A percentile compares a stretch with the other conserved stretches of the same genome.
These are phyloP conservation scores for Elephantulus edwardii DNA, from an alignment of 2,113 vertebrate genomes.

Conservation along the genomic window DNA sequence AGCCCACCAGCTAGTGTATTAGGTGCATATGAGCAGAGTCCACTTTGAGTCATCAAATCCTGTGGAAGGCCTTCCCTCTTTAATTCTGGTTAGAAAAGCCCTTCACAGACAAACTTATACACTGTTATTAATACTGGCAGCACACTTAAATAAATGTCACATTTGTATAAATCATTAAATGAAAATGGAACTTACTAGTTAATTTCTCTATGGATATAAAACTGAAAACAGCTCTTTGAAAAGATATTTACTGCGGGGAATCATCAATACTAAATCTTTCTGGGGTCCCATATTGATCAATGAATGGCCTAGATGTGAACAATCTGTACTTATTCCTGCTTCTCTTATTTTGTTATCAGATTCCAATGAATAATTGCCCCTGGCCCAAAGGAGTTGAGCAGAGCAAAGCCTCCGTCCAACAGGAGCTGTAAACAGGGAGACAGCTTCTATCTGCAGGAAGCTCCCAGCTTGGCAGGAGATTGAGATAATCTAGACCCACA, in stretches of 20 bases:
- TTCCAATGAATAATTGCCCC: background rate
- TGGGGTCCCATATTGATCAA: background rate
- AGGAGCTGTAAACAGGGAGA: background rate
- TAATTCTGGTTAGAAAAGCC: background rate
- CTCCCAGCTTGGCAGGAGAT: background rate
- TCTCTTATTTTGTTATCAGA: background rate
- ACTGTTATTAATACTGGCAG: constrained; percentile 55
- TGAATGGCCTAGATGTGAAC: background rate
- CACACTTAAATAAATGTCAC: background rate
- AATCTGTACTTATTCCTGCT: background rate
- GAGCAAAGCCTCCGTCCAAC: background rate
- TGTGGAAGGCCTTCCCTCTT: background rate
- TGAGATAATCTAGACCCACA: too few species aligned
- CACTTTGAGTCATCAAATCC: background rate
- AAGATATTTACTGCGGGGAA: background rate
- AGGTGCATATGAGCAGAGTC: background rate
- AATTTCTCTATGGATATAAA: background rate
- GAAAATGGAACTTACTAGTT: background rate
- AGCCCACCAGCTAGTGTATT: background rate
- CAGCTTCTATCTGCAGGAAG: background rate
- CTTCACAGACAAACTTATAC: constrained; percentile 5
- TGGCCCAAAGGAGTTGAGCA: background rate
- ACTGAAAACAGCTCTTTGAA: constrained; percentile 32
- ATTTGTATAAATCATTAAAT: background rate
- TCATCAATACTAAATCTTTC: background rate